phyloP scores from a whole-genome alignment of 2,797 vertebrate genomes.

The Brachyalestes nurse region DNA sequence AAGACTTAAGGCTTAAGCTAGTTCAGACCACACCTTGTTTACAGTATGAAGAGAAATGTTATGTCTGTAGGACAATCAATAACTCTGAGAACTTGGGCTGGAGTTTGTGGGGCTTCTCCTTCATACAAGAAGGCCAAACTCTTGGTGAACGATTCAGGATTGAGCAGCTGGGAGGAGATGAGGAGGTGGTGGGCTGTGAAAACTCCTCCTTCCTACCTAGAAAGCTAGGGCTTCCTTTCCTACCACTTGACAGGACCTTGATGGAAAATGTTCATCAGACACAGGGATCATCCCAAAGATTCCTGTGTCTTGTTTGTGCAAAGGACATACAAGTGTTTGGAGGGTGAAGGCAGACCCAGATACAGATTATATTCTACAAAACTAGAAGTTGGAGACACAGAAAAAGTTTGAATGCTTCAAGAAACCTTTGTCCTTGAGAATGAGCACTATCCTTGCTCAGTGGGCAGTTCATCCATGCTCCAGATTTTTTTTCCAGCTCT shows the following conservation, averaged over 20 bases:
- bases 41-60: background rate
- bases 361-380: background rate
- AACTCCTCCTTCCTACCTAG: background rate
- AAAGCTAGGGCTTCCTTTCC: background rate
- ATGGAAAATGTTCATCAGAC: constrained; percentile 65
- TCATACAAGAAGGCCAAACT: background rate
- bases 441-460: constrained; percentile 63
- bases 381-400: background rate
- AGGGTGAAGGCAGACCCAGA: background rate
- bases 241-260: background rate
- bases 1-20: constrained; percentile 15
- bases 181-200: background rate
- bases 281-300: constrained; percentile 32
- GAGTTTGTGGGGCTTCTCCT: background rate
- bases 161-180: background rate
- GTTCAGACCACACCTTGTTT: background rate
- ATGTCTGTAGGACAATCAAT: background rate
- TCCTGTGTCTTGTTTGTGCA: background rate
- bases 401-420: background rate
- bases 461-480: constrained; percentile 68
- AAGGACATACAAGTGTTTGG: background rate
- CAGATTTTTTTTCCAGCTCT: constrained; percentile 10
- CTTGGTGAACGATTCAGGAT: background rate
- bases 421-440: constrained; percentile 1
- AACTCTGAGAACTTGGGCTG: background rate